Conservation (phyloP, 2,797 vertebrate species). For the Microcaecilia unicolor region DNA sequence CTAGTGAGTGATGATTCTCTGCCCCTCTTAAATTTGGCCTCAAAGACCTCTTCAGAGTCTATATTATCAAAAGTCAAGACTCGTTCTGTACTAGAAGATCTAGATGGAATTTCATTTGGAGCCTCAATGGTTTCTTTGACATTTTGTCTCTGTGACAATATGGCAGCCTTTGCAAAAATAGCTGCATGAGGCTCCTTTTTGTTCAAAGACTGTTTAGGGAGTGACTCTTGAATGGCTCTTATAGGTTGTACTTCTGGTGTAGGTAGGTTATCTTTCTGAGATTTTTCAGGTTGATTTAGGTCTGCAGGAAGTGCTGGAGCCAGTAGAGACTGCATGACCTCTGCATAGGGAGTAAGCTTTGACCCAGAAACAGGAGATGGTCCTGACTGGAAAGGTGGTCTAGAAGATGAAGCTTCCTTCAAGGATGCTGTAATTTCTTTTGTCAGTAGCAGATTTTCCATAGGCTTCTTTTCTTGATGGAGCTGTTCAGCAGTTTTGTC, state of each 20-base stretch:
- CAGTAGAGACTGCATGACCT: constrained; percentile 85
- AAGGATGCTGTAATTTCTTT: too few species aligned
- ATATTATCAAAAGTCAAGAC: constrained; percentile 67
- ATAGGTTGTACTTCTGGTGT: background rate
- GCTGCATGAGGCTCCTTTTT: constrained; percentile 50
- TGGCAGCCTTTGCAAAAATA: constrained; percentile 65
- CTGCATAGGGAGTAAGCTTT: constrained; percentile 77
- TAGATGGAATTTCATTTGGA: background rate
- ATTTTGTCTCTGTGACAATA: constrained; percentile 9
- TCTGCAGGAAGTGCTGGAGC: constrained; percentile 32
- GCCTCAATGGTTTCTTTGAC: constrained; percentile 1
- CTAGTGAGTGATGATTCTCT: constrained; percentile 81
- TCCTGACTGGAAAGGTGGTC: too few species aligned
- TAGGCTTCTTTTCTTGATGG: background rate
- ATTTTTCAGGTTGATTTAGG: constrained; percentile 1
- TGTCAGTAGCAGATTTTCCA: constrained; percentile 6
- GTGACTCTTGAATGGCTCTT: background rate
- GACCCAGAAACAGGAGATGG: too few species aligned
- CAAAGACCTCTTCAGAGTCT: constrained; percentile 85
- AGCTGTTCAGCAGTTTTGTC: too few species aligned
- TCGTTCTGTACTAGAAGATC: constrained; percentile 34
- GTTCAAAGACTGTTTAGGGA: accelerated
- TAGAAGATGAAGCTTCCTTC: too few species aligned
- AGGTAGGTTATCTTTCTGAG: background rate
- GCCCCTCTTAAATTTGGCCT: constrained; percentile 84